Evolutionary conservation across 2,888 invertebrate species (phyloP), one percentile per base, ranked within the genome.

Genomic region (Tricholauxania praeusta): DNA sequence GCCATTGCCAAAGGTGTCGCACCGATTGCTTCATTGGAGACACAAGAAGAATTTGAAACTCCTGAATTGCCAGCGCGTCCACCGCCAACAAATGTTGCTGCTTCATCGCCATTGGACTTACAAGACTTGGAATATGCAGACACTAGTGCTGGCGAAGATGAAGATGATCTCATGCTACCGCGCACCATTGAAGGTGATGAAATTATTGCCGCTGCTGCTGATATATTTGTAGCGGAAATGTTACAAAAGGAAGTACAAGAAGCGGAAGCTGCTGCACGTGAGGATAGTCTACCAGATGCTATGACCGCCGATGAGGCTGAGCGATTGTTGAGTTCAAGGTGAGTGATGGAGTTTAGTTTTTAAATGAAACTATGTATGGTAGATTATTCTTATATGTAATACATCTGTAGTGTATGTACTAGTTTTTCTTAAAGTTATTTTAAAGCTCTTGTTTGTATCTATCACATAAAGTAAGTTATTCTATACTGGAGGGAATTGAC

Each of bases 231-330:
- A 8, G 57, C 72, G 0, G 76, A 79, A 63, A 69, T 59, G 60
- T 17, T 69, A 39, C 39, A 39, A 39, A 19, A 14, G 7, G 47
- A 62, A 62, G 28, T 53, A 19, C 64, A 68, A 17, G 68, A 65
- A 65, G 48, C 32, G 53, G 70, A 62, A 7, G 51, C 52, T 12
- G 49, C 57, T n/a, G 57, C 64, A 3, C 57, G 59, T 48, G 83
- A 85, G 66, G 84, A 85, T 75, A 86, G 87, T 78, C 86, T 89
- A 79, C 88, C 89, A 51, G 90, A 90, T 82, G 88, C 87, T 53
- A 93, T 93, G 95, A 96, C 96, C 78, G 93, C 95, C 70, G 94
- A 94, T 83, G 96, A 96, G 87, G 96, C 95, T 15, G 95, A 96
- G 87, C 92, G 93, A 88, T 89, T 96, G 84, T 91, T 96, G 82